phyloP scores from a whole-genome alignment of 2,888 invertebrate species.

The Calephelis perditalis region DNA sequence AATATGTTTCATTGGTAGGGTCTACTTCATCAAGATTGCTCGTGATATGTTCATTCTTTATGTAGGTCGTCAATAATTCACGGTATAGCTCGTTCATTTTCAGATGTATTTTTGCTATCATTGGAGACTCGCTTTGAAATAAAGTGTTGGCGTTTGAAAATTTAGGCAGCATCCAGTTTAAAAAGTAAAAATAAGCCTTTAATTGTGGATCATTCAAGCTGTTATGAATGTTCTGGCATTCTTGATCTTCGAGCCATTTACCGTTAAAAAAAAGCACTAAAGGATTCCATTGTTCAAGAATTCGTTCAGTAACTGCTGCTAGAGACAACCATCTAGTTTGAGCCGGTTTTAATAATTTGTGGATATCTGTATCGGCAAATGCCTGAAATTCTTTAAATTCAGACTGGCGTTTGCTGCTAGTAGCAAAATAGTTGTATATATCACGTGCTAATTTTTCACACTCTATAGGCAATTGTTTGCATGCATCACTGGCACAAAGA shows the following conservation, averaged over 20 bases:
- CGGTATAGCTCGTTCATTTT: too few species aligned
- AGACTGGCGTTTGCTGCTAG: conserved; percentile 16
- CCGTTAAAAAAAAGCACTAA: conserved; percentile 25
- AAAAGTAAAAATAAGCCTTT: conserved; percentile 22
- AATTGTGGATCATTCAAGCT: conserved; percentile 16
- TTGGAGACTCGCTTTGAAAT: conserved; percentile 19
- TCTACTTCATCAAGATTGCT: too few species aligned
- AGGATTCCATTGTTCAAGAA: conserved; percentile 38
- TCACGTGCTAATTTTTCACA: conserved; percentile 26
- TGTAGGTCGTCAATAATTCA: too few species aligned
- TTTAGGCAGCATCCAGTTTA: conserved; percentile 24
- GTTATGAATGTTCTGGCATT: conserved; percentile 16
- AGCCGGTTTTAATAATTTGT: conserved; percentile 28
- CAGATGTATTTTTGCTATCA: conserved; percentile 13
- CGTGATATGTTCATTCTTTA: too few species aligned
- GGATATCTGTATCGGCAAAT: conserved; percentile 3
- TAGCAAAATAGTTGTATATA: conserved; percentile 20
- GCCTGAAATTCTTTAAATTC: too few species aligned
- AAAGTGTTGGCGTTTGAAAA: conserved; percentile 16
- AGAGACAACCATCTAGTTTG: conserved; percentile 34
- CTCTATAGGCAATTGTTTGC: conserved; percentile 23
- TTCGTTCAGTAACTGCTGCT: conserved; percentile 30
- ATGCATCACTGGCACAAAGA: conserved; percentile 27
- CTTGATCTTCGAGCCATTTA: conserved; percentile 21
- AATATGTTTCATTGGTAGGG: too few species aligned